Evolutionary conservation across 2,888 invertebrate species (phyloP).

Genomic region (Notodonta dromedarius): DNA sequence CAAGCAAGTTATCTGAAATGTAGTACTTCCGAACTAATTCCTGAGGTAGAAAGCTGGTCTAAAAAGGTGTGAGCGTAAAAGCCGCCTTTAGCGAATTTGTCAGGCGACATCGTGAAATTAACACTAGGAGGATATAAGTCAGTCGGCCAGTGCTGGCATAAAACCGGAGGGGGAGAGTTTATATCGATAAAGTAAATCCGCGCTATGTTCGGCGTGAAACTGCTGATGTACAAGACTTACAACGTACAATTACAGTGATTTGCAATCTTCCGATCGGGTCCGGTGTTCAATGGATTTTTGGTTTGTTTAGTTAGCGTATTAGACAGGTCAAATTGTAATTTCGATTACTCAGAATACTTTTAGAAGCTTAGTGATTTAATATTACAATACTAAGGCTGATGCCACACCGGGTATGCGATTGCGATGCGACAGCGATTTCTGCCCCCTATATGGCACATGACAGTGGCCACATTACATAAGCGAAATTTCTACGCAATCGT

Average conservation of each 20-base stretch:
- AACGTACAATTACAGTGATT: conserved; percentile 15
- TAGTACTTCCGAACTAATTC: conserved; percentile 45
- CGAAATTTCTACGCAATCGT: no score
- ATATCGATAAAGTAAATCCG: conserved; percentile 53
- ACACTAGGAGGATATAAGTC: conserved; percentile 75
- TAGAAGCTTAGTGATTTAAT: no score
- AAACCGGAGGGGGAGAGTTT: conserved; percentile 38
- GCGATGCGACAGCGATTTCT: no score
- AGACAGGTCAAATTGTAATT: no score
- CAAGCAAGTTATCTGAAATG: conserved; percentile 27
- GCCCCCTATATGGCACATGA: no score
- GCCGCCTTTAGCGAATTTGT: conserved; percentile 68
- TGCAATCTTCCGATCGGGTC: conserved; percentile 10
- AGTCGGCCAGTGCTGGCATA: conserved; percentile 51
- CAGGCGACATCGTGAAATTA: conserved; percentile 72
- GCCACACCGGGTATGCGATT: no score
- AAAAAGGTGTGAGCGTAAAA: conserved; percentile 55
- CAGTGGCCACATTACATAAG: no score
- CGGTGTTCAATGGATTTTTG: conserved; percentile 9
- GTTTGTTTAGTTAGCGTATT: conserved; percentile 1
- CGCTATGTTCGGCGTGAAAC: conserved; percentile 20
- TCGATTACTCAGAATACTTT: no score
- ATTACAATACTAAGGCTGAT: no score
- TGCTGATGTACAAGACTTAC: conserved; percentile 14
- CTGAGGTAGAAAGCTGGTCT: conserved; percentile 46